Percentiles rank a stretch among this genome's conserved stretches.
Conservation (phyloP, 2,797 vertebrate species). For the Argentina silus region DNA sequence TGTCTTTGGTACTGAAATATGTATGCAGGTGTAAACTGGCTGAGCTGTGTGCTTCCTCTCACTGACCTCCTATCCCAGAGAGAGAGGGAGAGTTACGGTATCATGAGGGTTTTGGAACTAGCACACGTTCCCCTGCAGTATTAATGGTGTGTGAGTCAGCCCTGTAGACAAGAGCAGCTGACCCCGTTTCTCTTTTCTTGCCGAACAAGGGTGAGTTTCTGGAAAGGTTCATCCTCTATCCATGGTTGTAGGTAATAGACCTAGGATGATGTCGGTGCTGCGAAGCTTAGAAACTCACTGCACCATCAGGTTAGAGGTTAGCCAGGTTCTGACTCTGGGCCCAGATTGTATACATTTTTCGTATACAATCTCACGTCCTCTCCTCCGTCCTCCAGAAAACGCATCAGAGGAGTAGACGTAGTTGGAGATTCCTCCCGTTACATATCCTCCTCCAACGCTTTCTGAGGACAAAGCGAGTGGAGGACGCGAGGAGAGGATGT, state of each 20-base stretch:
- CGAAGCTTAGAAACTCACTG: no score
- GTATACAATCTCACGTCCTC: no score
- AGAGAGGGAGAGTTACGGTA: no score
- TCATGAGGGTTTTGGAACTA: not conserved
- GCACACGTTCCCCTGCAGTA: constrained; percentile 8
- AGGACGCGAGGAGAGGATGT: no score
- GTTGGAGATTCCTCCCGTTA: no score
- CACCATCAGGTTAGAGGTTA: not conserved
- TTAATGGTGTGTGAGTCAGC: constrained; percentile 7
- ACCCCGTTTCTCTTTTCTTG: not conserved
- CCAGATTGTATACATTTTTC: no score
- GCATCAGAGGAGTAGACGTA: not conserved
- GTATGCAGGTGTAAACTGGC: not conserved
- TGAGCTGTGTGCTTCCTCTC: no score
- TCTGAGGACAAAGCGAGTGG: no score
- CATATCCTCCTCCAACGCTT: no score
- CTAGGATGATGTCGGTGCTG: not conserved
- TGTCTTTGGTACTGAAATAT: constrained; percentile 27
- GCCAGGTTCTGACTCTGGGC: not conserved
- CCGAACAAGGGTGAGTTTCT: not conserved
- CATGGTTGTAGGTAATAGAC: not conserved
- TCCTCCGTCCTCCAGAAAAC: no score
- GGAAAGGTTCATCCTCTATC: not conserved
- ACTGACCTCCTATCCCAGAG: no score
- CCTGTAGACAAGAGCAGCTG: not conserved